These are phyloP conservation scores for Panzeria rudis DNA, from an alignment of 2,888 invertebrate genomes.

Conservation along the genomic window DNA sequence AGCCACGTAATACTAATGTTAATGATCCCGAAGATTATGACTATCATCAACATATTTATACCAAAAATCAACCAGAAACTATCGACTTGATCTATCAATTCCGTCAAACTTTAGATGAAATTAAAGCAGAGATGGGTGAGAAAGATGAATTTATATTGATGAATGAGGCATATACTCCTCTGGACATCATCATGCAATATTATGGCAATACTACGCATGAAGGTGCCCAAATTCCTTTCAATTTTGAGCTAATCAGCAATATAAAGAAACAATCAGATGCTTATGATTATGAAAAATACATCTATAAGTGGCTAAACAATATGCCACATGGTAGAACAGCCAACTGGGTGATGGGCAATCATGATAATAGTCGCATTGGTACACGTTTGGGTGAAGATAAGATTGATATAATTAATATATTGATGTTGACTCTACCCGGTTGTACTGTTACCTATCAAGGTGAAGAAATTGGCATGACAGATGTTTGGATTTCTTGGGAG, in stretches of 20 bases:
- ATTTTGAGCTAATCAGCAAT: conserved; percentile 86
- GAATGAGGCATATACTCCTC: conserved; percentile 86
- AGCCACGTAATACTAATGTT: conserved; percentile 84
- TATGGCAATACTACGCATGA: conserved; percentile 84
- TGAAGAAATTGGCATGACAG: conserved; percentile 89
- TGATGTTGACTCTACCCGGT: conserved; percentile 92
- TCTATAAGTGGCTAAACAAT: conserved; percentile 86
- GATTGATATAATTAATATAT: conserved; percentile 91
- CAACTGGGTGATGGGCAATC: conserved; percentile 91
- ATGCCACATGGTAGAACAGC: conserved; percentile 86
- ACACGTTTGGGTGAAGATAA: conserved; percentile 88
- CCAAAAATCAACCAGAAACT: conserved; percentile 86
- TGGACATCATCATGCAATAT: conserved; percentile 86
- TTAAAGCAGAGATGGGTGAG: conserved; percentile 78
- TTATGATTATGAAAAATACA: conserved; percentile 84
- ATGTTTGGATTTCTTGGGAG: conserved; percentile 83
- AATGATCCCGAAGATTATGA: conserved; percentile 84
- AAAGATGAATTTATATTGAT: conserved; percentile 85
- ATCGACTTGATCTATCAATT: conserved; percentile 86
- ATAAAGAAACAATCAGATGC: conserved; percentile 85
- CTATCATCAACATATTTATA: conserved; percentile 86
- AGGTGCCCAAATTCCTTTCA: conserved; percentile 88
- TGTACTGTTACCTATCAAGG: conserved; percentile 90
- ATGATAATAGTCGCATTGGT: conserved; percentile 88
- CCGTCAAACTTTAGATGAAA: conserved; percentile 85